Percentiles rank a stretch among this genome's conserved stretches.
phyloP scores from a whole-genome alignment of 2,113 vertebrate species.

The Oryzias woworae region DNA sequence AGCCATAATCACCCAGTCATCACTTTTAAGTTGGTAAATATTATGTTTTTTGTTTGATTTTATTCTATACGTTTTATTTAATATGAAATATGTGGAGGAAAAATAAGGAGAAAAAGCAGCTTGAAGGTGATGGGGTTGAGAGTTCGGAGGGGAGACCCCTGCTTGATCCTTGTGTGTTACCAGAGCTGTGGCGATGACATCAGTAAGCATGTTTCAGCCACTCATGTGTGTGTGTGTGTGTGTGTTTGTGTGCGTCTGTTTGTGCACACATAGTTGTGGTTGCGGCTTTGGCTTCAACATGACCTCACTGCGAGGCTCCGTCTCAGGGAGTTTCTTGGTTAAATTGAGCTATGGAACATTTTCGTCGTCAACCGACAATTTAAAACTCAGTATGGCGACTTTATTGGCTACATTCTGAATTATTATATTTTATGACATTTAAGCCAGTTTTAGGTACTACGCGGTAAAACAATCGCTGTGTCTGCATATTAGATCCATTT shows the following conservation, averaged over 20 bases:
- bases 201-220: conserved; percentile 66
- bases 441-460: conserved; percentile 55
- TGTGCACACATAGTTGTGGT: conserved; percentile 62
- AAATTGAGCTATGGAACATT: conserved; percentile 67
- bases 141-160: conserved; percentile 61
- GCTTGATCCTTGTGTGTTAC: conserved; percentile 57
- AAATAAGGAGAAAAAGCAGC: conserved; percentile 26
- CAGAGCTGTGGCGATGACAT: conserved; percentile 64
- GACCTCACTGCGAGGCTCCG: conserved; percentile 58
- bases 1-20: conserved; percentile 31
- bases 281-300: conserved; percentile 63
- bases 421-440: conserved; percentile 63
- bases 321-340: conserved; percentile 65
- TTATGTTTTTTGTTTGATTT: neutral
- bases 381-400: conserved; percentile 58
- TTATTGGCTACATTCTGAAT: conserved; percentile 61
- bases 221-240: conserved; percentile 47
- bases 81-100: neutral
- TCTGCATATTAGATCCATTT: conserved; percentile 71
- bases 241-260: conserved; percentile 59
- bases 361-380: conserved; percentile 64
- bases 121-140: conserved; percentile 50
- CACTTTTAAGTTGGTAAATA: neutral
- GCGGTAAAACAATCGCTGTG: conserved; percentile 60
- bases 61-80: neutral